Evolutionary conservation across 2,113 vertebrate genomes (phyloP).

Genomic region (Australoheros scitulus): DNA sequence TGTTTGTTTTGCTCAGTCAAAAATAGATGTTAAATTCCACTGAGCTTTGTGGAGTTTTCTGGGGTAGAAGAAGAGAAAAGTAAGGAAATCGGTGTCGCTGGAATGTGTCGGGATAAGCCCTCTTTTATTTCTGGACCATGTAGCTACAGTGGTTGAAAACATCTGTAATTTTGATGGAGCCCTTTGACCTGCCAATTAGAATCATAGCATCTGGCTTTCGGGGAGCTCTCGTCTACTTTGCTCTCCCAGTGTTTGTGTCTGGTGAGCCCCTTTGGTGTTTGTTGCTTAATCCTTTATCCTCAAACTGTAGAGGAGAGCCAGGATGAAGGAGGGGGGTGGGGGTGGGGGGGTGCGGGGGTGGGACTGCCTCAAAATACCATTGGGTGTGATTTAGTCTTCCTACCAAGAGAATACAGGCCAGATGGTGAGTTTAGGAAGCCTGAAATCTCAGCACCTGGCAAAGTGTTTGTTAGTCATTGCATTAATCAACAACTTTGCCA

Average conservation of each 20-base stretch:
- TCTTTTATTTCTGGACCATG: background rate
- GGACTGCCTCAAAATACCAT: conserved; percentile 28
- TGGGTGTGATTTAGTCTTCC: conserved; percentile 57
- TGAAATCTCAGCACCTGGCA: conserved; percentile 69
- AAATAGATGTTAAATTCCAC: background rate
- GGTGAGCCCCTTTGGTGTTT: conserved; percentile 1
- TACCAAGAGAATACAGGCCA: conserved; percentile 57
- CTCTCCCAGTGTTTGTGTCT: background rate
- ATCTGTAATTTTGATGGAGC: background rate
- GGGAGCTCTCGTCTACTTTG: background rate
- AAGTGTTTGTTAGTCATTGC: conserved; percentile 61
- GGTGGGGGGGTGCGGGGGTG: background rate
- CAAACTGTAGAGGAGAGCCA: conserved; percentile 9
- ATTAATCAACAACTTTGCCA: conserved; percentile 68
- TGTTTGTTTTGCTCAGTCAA: background rate
- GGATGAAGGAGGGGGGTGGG: background rate
- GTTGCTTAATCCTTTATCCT: conserved; percentile 36
- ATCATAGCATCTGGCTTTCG: background rate
- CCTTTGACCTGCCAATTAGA: conserved; percentile 1
- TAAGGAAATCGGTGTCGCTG: background rate
- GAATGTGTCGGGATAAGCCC: background rate
- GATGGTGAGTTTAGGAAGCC: conserved; percentile 70
- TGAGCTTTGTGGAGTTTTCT: background rate
- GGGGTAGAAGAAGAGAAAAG: background rate
- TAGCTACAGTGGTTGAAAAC: background rate